These are phyloP conservation scores for Scolopax bukidnonensis DNA, from an alignment of 2,797 vertebrate genomes.

Conservation along the genomic window DNA sequence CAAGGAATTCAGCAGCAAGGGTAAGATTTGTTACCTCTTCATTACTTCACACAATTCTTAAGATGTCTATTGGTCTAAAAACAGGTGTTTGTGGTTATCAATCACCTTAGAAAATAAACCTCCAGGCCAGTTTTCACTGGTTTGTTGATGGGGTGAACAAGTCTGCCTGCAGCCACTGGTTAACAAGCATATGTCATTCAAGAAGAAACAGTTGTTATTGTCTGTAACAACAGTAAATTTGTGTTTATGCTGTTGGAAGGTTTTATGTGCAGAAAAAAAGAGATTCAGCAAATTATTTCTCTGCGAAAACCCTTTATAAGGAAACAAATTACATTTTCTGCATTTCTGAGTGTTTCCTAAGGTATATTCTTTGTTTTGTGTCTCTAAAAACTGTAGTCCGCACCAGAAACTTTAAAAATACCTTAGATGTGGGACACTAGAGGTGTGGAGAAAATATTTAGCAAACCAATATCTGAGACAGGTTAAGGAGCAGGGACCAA, in stretches of 20 bases:
- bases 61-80: slow-evolving; percentile 74
- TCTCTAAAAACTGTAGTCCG: background rate
- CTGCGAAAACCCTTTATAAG: slow-evolving; percentile 5
- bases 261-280: slow-evolving; percentile 74
- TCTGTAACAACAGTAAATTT: slow-evolving; percentile 74
- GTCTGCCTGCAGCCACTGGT: slow-evolving; percentile 66
- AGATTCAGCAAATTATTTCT: background rate
- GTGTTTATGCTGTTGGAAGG: slow-evolving; percentile 57
- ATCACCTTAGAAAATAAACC: slow-evolving; percentile 63
- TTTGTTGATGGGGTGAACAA: slow-evolving; percentile 65
- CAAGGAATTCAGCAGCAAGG: slow-evolving; percentile 37
- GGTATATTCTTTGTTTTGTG: background rate
- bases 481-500: background rate
- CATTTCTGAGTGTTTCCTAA: background rate
- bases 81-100: slow-evolving; percentile 82
- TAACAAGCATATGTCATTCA: slow-evolving; percentile 71
- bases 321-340: background rate
- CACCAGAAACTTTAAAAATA: background rate
- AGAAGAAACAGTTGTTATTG: slow-evolving; percentile 80
- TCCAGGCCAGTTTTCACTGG: slow-evolving; percentile 63
- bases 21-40: slow-evolving; percentile 61
- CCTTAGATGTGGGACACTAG: background rate
- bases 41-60: slow-evolving; percentile 75
- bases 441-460: background rate
- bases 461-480: background rate